phyloP scores from a whole-genome alignment of 2,113 vertebrate species.

The Saccopteryx bilineata region DNA sequence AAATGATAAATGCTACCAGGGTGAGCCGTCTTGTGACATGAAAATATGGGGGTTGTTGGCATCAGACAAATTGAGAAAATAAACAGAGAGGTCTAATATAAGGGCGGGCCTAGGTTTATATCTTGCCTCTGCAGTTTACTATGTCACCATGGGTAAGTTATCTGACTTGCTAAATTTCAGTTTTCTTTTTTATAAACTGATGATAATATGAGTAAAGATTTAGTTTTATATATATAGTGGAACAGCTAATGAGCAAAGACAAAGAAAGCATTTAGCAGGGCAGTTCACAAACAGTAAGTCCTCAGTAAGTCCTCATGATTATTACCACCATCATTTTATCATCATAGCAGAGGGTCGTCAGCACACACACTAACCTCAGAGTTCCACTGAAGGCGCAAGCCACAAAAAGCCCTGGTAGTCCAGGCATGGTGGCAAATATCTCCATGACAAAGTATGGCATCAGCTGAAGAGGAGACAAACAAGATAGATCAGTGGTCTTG shows the following conservation, averaged over 20 bases:
- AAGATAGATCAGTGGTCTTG: conserved; percentile 3
- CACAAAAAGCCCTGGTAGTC: conserved; percentile 93
- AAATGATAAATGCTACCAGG: background rate
- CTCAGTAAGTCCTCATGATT: background rate
- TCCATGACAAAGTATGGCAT: conserved; percentile 95
- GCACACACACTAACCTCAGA: conserved; percentile 89
- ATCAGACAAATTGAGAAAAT: background rate
- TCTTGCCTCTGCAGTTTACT: background rate
- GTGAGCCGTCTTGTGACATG: background rate
- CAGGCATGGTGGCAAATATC: conserved; percentile 90
- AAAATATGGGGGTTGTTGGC: background rate
- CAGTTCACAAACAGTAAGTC: background rate
- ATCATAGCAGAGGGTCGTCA: background rate
- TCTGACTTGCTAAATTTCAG: background rate
- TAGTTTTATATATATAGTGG: background rate
- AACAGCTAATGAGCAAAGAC: background rate
- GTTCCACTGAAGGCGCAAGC: conserved; percentile 95
- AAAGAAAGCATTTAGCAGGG: background rate
- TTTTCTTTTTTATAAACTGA: background rate
- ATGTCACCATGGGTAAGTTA: background rate
- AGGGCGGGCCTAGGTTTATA: background rate
- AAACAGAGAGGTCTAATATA: background rate
- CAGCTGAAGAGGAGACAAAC: conserved; percentile 83
- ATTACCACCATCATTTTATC: background rate
- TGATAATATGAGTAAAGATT: background rate